Evolutionary conservation across 2,888 invertebrate genomes (phyloP).

Genomic region (Eristalinus sepulchralis): DNA sequence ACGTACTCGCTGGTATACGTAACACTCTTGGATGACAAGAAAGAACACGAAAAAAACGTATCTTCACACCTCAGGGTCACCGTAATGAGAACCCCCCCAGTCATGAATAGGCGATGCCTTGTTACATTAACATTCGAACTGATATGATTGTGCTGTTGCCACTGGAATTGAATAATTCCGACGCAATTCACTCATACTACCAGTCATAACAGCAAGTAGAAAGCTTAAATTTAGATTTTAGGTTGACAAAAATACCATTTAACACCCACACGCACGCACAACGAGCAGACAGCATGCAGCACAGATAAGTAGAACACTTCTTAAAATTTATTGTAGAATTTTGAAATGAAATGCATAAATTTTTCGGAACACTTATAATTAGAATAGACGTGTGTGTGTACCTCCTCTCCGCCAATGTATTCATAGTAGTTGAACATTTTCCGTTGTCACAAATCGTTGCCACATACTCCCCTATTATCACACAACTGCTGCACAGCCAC

Average conservation of each 20-base stretch:
- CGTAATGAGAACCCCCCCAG: neutral
- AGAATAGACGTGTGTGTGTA: slow-evolving; percentile 1
- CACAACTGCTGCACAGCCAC: slow-evolving; percentile 19
- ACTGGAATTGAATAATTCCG: slow-evolving; percentile 17
- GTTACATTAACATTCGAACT: slow-evolving; percentile 8
- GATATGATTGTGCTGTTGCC: slow-evolving; percentile 4
- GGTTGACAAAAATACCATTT: slow-evolving; percentile 32
- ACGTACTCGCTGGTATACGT: slow-evolving; percentile 8
- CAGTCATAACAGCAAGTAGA: too few relatives aligned
- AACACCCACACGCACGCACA: slow-evolving; percentile 23
- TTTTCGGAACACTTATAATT: slow-evolving; percentile 19
- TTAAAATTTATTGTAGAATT: neutral
- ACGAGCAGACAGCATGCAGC: neutral
- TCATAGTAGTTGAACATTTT: slow-evolving; percentile 60
- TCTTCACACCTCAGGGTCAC: neutral
- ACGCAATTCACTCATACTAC: slow-evolving; percentile 32
- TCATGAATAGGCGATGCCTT: slow-evolving; percentile 2
- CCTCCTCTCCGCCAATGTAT: slow-evolving; percentile 55
- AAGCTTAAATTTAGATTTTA: too few relatives aligned
- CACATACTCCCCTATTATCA: slow-evolving; percentile 42
- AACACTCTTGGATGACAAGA: neutral
- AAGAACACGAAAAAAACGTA: neutral
- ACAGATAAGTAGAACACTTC: slow-evolving; percentile 6
- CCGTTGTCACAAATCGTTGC: slow-evolving; percentile 32
- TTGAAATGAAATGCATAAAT: slow-evolving; percentile 4